Evolutionary conservation across 2,113 vertebrate genomes (phyloP), one percentile per base, ranked within the genome.

Genomic region (Psephotus haematonotus): DNA sequence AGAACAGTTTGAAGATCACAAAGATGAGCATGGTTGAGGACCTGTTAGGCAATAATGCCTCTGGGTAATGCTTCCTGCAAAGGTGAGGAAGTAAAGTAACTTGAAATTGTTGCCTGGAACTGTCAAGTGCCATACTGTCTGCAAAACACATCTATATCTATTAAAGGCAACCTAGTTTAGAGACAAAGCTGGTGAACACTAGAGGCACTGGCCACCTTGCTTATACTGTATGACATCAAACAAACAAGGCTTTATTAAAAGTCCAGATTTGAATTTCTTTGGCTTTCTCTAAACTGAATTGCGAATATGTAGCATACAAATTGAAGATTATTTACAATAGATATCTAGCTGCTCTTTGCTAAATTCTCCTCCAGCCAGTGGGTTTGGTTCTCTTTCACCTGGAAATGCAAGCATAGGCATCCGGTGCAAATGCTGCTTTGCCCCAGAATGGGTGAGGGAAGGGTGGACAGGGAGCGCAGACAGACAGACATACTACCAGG

Each of bases 281-380:
- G 20, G 0, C 13, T 85, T 90, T 65, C 17, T 80, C 39, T 82
- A 62, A 82, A 82, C 18, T 55, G 33, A 82, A 69, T 17, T 43
- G 4, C 10, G 82, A 69, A 86, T 43, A 77, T 1, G 12, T 18
- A 83, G 19, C 37, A 37, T 70, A 46, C 2, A 84, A 81, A 93
- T 75, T 78, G 17, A 10, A 75, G 81, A n/a, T 29, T 81, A 53
- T 86, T 86, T 75, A 16, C n/a, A 75, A 47, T 0, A 4, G 22
- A 9, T 50, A 78, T 18, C 8, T 29, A 75, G 35, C 20, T 91
- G 47, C 19, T 80, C 0, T 80, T 82, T n/a, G 43, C 8, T 63
- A 64, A 81, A 78, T 78, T 71, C 35, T 68, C 5, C 9, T 74
- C 13, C 4, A 19, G 13, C 31, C 0, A 0, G 2, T 15, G 27